These are phyloP conservation scores for Thinocorus orbignyianus DNA, from an alignment of 2,113 vertebrate species.

Conservation along the genomic window DNA sequence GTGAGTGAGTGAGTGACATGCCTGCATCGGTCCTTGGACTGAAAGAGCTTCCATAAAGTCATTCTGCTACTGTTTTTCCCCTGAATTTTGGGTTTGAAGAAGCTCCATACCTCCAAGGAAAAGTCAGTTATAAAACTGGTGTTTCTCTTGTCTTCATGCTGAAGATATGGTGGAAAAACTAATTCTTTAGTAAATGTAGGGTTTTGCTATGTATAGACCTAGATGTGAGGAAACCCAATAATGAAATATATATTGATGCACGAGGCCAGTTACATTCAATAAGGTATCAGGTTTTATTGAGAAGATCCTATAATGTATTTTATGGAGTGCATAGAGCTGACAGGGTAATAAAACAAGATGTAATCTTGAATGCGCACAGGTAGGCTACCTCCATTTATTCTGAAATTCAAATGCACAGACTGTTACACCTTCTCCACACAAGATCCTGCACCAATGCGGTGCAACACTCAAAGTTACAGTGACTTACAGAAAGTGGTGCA, in stretches of 20 bases:
- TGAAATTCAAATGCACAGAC: not conserved
- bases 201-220: not conserved
- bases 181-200: not conserved
- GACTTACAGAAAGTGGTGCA: not conserved
- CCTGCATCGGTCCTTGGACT: not conserved
- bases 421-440: not conserved
- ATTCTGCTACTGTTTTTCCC: not conserved
- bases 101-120: not conserved
- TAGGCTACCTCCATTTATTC: not conserved
- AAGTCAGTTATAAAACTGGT: not conserved
- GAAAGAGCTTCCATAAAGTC: not conserved
- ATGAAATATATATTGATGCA: not conserved
- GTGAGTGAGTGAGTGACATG: not conserved
- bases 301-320: not conserved
- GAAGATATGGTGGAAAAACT: not conserved
- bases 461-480: not conserved
- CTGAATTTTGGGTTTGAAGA: not conserved
- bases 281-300: not conserved
- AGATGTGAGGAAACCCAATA: not conserved
- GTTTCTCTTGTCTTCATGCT: not conserved
- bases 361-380: not conserved
- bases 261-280: not conserved
- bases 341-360: not conserved
- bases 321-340: not conserved
- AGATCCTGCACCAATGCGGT: fast-evolving